Base-by-base conservation (phyloP, 2,113 vertebrate species). In the Notarius lentiginosus region DNA sequence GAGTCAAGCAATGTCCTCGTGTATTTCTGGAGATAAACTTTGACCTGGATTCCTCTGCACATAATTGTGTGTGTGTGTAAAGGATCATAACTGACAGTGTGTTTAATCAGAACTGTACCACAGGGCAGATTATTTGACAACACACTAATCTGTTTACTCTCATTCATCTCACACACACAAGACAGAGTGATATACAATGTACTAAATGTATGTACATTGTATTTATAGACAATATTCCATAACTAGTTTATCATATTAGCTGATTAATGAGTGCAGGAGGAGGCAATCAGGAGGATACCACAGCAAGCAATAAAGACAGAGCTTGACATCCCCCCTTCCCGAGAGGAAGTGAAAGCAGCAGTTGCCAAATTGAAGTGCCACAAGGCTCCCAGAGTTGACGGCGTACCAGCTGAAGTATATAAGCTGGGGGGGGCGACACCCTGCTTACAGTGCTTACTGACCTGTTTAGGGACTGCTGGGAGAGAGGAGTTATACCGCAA, bases 1-100 rank as follows among this genome's bases (percentile, higher is more conserved):
- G 41, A 49, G 41, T 75, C 41, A 24, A 49, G 24, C 3, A 75
- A 22, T 49, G 41, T 75, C 68, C 68, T 47, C 15, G 41, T 24
- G 41, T 49, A 75, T 76, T 76, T 76, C 12, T 76, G 47, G 47
- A 51, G 20, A 76, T 76, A 82, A 79, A 34, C 7, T 68, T 27
- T 83, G n/a, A 83, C 63, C 82, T 70, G 63, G n/a, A 83, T 83
- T 55, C 63, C 0, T 41, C 56, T 84, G 75, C 41, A 47, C 27
- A 80, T 17, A 22, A 77, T 77, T 15, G 73, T 76, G 73, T 76
- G 73, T 53, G 47, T 47, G 70, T 73, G 34, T 49, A 30, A 10
- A 11, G 17, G 68, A 34, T 41, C 66, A 68, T 68, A 30, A 68
- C 63, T 27, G 63, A 66, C 63, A 12, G 34, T 47, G 7, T 73